Evolutionary conservation across 2,113 vertebrate genomes (phyloP).

Genomic region (Tinamus guttatus): DNA sequence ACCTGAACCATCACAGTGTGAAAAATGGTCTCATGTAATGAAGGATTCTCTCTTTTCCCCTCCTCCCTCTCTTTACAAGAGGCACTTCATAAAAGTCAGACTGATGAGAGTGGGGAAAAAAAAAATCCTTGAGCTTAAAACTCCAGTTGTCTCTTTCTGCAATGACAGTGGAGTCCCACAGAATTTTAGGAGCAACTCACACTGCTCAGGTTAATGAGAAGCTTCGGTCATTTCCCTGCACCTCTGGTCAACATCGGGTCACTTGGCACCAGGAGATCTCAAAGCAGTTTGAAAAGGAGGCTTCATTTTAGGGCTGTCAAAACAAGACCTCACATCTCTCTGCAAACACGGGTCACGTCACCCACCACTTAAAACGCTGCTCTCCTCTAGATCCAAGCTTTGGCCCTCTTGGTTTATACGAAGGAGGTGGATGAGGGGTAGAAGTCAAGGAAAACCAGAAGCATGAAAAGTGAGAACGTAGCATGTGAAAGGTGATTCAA

Average conservation of each 20-base stretch:
- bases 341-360: not conserved
- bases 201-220: not conserved
- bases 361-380: fast-evolving
- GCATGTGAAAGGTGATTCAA: conserved; percentile 15
- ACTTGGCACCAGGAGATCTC: not conserved
- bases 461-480: not conserved
- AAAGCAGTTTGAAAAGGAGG: not conserved
- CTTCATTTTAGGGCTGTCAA: not conserved
- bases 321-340: fast-evolving
- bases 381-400: not conserved
- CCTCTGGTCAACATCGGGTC: not conserved
- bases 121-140: not conserved
- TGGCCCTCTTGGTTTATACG: not conserved
- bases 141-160: not conserved
- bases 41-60: not conserved
- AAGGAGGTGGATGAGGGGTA: not conserved
- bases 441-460: not conserved
- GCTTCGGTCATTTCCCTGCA: not conserved
- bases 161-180: not conserved
- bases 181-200: not conserved
- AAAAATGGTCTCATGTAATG: not conserved
- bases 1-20: not conserved
- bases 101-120: not conserved
- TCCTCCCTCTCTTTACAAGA: not conserved
- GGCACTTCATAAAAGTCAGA: not conserved